Evolutionary conservation across 2,797 vertebrate species (phyloP).

Genomic region (Microctenopoma stevenorrisi): DNA sequence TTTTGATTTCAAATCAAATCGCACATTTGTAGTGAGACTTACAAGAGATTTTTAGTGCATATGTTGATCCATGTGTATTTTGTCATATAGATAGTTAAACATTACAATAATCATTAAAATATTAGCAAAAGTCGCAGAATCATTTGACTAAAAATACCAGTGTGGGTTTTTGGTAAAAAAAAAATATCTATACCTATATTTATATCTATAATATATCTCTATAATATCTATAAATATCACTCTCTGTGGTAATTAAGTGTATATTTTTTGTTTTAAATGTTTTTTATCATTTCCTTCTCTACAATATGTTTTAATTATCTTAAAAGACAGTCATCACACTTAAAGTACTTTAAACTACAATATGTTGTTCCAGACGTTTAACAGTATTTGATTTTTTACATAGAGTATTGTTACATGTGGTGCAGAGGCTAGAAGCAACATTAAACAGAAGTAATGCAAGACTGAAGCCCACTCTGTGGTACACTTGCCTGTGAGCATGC

Average conservation of each 20-base stretch:
- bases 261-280: background rate
- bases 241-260: background rate
- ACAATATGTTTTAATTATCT: background rate
- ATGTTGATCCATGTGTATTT: background rate
- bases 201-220: no score
- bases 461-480: constrained; percentile 74
- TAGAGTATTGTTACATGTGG: constrained; percentile 65
- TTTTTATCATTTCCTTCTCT: background rate
- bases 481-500: constrained; percentile 57
- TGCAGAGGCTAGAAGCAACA: constrained; percentile 63
- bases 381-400: constrained; percentile 38
- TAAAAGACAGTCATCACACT: background rate
- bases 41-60: background rate
- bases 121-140: background rate
- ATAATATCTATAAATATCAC: background rate
- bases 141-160: background rate
- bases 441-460: constrained; percentile 80
- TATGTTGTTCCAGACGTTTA: constrained; percentile 14
- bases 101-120: constrained; percentile 1
- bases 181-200: no score
- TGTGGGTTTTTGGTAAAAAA: background rate
- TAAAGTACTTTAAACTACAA: background rate
- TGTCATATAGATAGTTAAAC: background rate
- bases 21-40: background rate
- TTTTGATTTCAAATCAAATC: constrained; percentile 3